A percentile compares a stretch with the other conserved stretches of the same genome.
phyloP scores from a whole-genome alignment of 2,113 vertebrate species.

The Rhipidura dahli region DNA sequence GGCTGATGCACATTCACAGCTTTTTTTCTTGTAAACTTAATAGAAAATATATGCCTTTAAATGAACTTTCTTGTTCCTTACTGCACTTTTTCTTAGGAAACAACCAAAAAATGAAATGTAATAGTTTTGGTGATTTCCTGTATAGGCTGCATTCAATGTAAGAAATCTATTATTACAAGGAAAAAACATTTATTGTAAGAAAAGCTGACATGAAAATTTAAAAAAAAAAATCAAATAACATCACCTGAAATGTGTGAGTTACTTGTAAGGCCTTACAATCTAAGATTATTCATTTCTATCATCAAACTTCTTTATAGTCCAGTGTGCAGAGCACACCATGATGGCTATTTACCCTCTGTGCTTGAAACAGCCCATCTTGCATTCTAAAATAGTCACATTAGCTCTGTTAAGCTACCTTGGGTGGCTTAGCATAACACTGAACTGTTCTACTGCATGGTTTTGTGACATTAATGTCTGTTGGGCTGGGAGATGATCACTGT shows the following conservation, averaged over 20 bases:
- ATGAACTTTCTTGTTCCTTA: not conserved
- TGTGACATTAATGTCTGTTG: not conserved
- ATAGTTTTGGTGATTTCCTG: not conserved
- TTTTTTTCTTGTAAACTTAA: not conserved
- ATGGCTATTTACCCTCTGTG: not conserved
- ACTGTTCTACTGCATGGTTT: not conserved
- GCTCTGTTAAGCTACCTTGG: not conserved
- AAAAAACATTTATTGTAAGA: not conserved
- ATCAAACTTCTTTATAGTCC: not conserved
- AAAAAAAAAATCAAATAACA: not conserved
- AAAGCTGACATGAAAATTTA: not conserved
- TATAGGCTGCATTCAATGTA: not conserved
- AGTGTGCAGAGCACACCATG: not conserved
- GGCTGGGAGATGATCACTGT: not conserved
- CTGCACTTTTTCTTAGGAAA: not conserved
- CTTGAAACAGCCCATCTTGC: not conserved
- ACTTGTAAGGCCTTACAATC: not conserved
- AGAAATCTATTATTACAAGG: not conserved
- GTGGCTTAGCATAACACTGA: not conserved
- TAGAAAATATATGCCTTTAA: not conserved
- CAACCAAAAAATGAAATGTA: not conserved
- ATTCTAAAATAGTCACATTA: not conserved
- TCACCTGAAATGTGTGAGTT: not conserved
- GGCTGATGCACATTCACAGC: not conserved
- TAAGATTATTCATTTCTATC: not conserved